phyloP scores from a whole-genome alignment of 1,140 invertebrate genomes.

The Eufriesea mexicana region DNA sequence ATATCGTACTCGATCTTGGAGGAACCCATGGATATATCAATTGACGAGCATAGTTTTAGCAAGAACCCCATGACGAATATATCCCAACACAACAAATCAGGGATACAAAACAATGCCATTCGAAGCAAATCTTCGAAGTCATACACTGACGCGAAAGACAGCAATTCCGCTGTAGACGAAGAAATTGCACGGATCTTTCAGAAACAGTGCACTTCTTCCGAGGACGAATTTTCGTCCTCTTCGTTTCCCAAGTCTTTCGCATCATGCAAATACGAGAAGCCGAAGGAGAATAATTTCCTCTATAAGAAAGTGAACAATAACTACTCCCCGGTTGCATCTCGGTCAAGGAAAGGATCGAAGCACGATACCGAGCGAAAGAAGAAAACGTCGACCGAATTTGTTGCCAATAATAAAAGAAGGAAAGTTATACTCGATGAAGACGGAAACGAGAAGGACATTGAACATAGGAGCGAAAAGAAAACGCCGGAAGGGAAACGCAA shows the following conservation, averaged over 20 bases:
- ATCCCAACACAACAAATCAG: no score
- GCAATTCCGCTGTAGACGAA: not conserved
- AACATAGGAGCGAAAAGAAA: not conserved
- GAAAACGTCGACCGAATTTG: not conserved
- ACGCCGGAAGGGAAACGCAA: not conserved
- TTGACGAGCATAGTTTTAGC: not conserved
- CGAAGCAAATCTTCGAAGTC: not conserved
- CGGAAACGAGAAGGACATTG: not conserved
- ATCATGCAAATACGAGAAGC: not conserved
- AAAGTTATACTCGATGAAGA: not conserved
- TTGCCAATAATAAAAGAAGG: not conserved
- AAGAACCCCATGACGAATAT: not conserved
- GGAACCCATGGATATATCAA: not conserved
- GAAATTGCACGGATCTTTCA: not conserved
- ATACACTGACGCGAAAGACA: not conserved
- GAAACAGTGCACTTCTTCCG: not conserved
- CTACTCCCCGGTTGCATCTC: rapidly evolving
- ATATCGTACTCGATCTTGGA: no score
- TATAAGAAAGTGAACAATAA: rapidly evolving
- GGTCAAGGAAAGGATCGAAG: not conserved
- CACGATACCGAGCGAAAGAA: not conserved
- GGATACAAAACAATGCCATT: no score
- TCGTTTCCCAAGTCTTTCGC: rapidly evolving
- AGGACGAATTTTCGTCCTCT: not conserved
- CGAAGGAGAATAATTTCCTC: not conserved